phyloP scores from a whole-genome alignment of 2,888 invertebrate genomes.

The Geophilus truncorum region DNA sequence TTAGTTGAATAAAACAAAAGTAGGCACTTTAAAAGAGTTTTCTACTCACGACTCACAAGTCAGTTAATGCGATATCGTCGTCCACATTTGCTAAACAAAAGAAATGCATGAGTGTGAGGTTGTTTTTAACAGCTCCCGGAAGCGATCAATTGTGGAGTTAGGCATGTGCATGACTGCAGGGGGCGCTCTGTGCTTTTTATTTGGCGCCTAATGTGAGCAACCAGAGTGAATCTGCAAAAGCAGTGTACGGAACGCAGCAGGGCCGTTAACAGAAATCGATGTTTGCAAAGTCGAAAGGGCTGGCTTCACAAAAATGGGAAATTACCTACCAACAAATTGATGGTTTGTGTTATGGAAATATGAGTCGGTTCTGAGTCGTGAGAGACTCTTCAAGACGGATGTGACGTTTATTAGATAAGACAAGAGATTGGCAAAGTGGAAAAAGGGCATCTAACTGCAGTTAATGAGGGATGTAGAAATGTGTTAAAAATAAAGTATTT shows the following conservation, averaged over 20 bases:
- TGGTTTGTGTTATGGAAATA: neutral
- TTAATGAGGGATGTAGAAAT: neutral
- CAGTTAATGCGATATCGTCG: neutral
- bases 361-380: too few species aligned
- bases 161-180: neutral
- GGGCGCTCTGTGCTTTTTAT: neutral
- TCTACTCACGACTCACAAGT: neutral
- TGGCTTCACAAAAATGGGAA: neutral
- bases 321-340: neutral
- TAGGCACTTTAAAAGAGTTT: neutral
- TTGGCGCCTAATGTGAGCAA: neutral
- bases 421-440: neutral
- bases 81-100: neutral
- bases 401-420: neutral
- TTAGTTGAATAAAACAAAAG: neutral
- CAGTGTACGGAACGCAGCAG: neutral
- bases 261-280: neutral
- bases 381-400: neutral
- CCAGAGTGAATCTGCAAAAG: neutral
- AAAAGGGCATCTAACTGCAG: neutral
- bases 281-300: neutral
- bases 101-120: neutral
- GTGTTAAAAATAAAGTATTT: neutral
- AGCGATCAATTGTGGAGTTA: neutral
- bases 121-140: constrained; percentile 6